Evolutionary conservation across 2,797 vertebrate genomes (phyloP).

Genomic region (Fratercula arctica): DNA sequence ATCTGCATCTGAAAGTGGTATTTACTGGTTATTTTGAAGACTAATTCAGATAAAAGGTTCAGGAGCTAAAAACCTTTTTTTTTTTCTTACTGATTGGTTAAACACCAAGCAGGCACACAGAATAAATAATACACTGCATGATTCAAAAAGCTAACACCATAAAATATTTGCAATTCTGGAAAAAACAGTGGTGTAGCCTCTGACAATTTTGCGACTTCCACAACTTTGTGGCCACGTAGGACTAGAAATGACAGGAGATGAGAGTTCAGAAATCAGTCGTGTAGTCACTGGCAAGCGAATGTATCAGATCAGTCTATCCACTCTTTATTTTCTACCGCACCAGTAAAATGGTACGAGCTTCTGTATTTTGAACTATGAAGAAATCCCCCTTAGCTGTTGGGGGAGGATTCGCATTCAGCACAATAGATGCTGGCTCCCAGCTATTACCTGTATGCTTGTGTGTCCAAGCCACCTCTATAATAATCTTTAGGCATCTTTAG

Average conservation of each 20-base stretch:
- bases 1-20: neutral
- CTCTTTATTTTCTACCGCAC: neutral
- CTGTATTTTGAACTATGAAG: neutral
- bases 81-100: neutral
- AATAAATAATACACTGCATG: neutral
- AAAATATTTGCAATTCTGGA: neutral
- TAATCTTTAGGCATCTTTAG: too few species aligned
- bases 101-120: neutral
- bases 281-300: neutral
- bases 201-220: neutral
- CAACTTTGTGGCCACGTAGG: neutral
- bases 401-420: neutral
- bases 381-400: neutral
- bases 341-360: neutral
- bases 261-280: neutral
- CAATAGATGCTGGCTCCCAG: neutral
- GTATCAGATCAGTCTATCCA: neutral
- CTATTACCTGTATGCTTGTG: neutral
- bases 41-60: neutral
- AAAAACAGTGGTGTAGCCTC: neutral
- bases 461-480: neutral
- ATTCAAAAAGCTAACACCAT: neutral
- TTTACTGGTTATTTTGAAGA: neutral
- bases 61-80: neutral
- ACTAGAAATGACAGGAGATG: neutral